Evolutionary conservation across 2,113 vertebrate genomes (phyloP), one percentile per base, ranked within the genome.

Genomic region (Notothenia rossii): DNA sequence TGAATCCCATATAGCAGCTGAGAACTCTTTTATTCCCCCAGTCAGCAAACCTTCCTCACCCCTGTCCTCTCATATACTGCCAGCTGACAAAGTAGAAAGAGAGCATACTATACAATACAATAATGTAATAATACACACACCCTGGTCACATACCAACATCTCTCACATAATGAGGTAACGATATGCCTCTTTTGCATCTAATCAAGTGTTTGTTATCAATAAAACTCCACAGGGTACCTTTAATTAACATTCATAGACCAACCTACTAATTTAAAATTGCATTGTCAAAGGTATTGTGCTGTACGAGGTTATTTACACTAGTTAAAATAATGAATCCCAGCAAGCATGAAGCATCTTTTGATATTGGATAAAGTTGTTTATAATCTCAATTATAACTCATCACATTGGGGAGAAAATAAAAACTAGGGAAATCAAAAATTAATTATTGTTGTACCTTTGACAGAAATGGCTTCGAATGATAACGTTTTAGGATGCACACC

Each of bases 11-110:
- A 89, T 76, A 88, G 88, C 65, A 61, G 65, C 54, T 78, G 66
- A 85, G 82, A 91, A 87, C 79, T 93, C 91, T 90, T 87, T 92
- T 92, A 93, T 93, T 91, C 86, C 78, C 86, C 82, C 85, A 85
- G 93, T 94, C 94, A 94, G 94, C 91, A 94, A 76, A 92, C 61
- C 88, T 86, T 49, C 75, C 82, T 89, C 85, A 92, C 81, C 87
- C 88, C 77, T 81, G 49, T 83, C 63, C 88, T 82, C 88, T 88
- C 90, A 86, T 86, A 92, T 60, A 84, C 74, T 70, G 88, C 86
- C 83, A 87, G 83, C 91, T 90, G 86, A 91, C 87, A 77, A 72
- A 79, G 79, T 78, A 75, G 77, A 82, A 87, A 80, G 46, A 45
- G 65, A 79, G 72, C 77, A 61, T 61, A 75, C 58, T 61, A 64